phyloP scores from a whole-genome alignment of 2,113 vertebrate species.

The Chloropsis cyanopogon region DNA sequence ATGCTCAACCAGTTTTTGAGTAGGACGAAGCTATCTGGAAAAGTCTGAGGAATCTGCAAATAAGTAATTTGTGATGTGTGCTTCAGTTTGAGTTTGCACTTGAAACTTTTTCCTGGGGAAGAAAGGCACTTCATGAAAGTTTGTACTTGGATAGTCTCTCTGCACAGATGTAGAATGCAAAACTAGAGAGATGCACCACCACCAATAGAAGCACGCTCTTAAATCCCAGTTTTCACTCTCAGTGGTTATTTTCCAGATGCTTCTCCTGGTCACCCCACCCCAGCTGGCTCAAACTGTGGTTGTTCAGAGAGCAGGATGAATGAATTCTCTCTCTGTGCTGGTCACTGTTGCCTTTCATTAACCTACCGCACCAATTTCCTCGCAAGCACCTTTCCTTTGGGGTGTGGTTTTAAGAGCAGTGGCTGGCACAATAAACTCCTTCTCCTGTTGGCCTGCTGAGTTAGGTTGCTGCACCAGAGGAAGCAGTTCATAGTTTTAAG shows the following conservation, averaged over 20 bases:
- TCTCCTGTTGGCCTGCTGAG: rapidly evolving
- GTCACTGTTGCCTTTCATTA: slow-evolving; percentile 16
- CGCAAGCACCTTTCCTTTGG: neutral
- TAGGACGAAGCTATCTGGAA: neutral
- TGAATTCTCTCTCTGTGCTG: neutral
- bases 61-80: neutral
- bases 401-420: neutral
- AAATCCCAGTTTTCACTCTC: neutral
- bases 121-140: neutral
- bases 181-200: neutral
- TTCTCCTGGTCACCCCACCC: neutral
- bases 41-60: neutral
- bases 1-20: neutral
- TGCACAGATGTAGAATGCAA: neutral
- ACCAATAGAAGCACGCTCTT: neutral
- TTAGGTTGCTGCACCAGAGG: neutral
- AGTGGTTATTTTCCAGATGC: neutral
- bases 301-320: neutral
- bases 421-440: neutral
- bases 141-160: neutral
- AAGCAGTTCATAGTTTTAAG: slow-evolving; percentile 25
- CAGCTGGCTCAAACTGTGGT: neutral
- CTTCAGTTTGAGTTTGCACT: neutral
- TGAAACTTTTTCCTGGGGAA: neutral
- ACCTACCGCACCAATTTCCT: neutral